Evolutionary conservation across 2,113 vertebrate genomes (phyloP), one percentile per base, ranked within the genome.

Genomic region (Syrrhaptes paradoxus): DNA sequence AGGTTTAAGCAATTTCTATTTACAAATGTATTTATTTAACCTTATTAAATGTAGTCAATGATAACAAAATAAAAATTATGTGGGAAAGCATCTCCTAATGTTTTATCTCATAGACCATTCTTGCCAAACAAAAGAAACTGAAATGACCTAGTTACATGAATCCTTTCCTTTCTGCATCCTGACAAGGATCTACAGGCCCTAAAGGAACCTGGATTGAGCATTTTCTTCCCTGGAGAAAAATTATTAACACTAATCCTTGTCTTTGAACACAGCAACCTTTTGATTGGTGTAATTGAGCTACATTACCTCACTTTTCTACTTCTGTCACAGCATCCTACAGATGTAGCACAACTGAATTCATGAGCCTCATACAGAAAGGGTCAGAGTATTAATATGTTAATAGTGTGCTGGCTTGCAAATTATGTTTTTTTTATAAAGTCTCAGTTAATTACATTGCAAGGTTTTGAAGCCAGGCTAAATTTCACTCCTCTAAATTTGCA

Each of bases 201-300:
- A 87, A 85, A 95, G 96, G 96, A 97, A 95, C 88, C 71, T 92
- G 87, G 85, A 96, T 98, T 9, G 90, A 97, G 89, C 85, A 92
- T 96, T 93, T 92, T 66, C 85, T 93, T 97, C 97, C 97, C 97
- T 61, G 85, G 95, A 96, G 97, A 97, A 92, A 97, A 97, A 97
- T 97, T 97, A 97, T 97, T 97, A 98, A 90, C 91, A 66, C 94
- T 97, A 98, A 98, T 98, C 96, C 96, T 95, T 94, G 85, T 92
- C 96, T 97, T 97, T 97, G 96, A 98, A 97, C 95, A 97, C 97
- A 96, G 85, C 81, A 92, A 93, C 94, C 67, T 12, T 29, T 85
- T 80, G 58, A 95, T 90, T 97, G 96, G 92, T 94, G 92, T 96
- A 96, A 96, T 58, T 93, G 94, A 95, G 81, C 90, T 95, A 96